Conservation (phyloP, 2,797 vertebrate genomes). For the Hoplostethus mediterraneus region DNA sequence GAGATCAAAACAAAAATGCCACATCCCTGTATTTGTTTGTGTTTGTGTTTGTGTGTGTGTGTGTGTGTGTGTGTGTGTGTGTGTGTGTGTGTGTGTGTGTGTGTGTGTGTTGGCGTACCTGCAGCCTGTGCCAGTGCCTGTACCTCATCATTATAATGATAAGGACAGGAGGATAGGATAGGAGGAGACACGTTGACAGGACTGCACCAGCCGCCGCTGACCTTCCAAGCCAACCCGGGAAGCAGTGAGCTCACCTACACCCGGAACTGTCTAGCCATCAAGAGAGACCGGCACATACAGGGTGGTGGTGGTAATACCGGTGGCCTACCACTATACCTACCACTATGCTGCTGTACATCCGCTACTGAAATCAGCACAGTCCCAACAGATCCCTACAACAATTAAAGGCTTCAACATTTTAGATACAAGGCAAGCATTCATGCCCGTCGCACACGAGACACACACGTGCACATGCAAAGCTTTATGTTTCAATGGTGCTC, state of each 20-base stretch:
- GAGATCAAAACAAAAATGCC: background rate
- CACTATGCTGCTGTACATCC: too few species aligned
- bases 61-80: background rate
- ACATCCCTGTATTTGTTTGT: background rate
- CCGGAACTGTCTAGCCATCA: background rate
- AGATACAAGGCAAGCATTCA: slow-evolving; percentile 14
- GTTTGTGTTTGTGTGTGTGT: slow-evolving; percentile 2
- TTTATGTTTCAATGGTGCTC: background rate
- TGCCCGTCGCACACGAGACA: background rate
- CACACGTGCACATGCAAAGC: slow-evolving; percentile 11
- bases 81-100: slow-evolving; percentile 9
- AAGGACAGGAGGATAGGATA: slow-evolving; percentile 44
- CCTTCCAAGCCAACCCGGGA: slow-evolving; percentile 27
- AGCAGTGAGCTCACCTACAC: slow-evolving; percentile 31
- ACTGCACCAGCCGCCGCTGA: slow-evolving; percentile 22
- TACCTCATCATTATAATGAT: slow-evolving; percentile 52
- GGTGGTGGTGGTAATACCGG: too few species aligned
- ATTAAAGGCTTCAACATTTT: background rate
- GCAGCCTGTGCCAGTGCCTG: slow-evolving; percentile 2
- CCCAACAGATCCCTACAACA: background rate
- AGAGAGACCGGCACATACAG: too few species aligned
- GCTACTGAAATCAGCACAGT: background rate
- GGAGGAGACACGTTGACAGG: slow-evolving; percentile 52
- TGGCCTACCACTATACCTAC: too few species aligned
- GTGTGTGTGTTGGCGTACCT: slow-evolving; percentile 25